Conservation (phyloP, 2,113 vertebrate genomes). For the Megaceryle maxima region DNA sequence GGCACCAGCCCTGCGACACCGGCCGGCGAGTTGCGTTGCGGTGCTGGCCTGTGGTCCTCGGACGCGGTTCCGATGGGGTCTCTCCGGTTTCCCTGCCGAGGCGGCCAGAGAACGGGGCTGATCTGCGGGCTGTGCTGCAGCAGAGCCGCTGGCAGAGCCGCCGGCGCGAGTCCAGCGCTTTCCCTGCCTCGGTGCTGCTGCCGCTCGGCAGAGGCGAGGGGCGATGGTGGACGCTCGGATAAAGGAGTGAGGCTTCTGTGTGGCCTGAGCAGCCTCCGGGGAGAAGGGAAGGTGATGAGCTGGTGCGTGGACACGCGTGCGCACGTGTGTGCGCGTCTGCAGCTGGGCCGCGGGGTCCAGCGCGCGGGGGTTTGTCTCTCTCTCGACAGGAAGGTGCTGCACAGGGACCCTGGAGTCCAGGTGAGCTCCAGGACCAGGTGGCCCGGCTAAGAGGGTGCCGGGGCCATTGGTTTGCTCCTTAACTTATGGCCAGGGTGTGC, state of each 20-base stretch:
- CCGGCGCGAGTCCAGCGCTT: neutral
- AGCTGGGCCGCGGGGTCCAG: neutral
- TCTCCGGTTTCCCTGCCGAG: neutral
- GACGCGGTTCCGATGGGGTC: neutral
- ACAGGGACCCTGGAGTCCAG: neutral
- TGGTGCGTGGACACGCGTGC: neutral
- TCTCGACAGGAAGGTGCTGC: neutral
- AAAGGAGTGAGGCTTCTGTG: neutral
- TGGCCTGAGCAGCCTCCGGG: neutral
- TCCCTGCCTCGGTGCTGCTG: neutral
- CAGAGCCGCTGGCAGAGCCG: neutral
- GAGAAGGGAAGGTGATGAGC: neutral
- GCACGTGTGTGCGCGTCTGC: fast-evolving
- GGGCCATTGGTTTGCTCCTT: neutral
- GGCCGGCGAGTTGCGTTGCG: neutral
- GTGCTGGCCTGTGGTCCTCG: neutral
- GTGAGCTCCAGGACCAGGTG: neutral
- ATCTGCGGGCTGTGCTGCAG: conserved; percentile 20
- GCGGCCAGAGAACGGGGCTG: neutral
- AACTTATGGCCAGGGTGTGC: neutral
- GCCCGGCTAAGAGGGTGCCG: fast-evolving
- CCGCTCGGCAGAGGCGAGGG: neutral
- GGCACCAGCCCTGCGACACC: neutral
- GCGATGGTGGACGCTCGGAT: conserved; percentile 4
- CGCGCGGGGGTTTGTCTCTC: neutral